phyloP scores from a whole-genome alignment of 2,888 invertebrate species.

The Xestoiulus laeticollis region DNA sequence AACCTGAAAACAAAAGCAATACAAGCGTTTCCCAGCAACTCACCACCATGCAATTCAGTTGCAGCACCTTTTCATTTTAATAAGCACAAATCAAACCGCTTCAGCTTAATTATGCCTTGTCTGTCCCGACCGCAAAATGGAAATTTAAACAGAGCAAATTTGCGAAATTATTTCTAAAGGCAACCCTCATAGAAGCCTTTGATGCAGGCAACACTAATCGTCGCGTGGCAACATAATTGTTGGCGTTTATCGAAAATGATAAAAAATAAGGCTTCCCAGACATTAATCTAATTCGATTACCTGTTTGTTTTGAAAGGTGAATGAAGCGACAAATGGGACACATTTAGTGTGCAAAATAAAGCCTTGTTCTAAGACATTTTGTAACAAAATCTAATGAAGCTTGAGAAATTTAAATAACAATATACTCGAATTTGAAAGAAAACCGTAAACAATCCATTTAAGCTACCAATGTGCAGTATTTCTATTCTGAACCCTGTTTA shows the following conservation, averaged over 20 bases:
- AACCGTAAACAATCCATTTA: too few relatives aligned
- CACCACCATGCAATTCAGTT: neutral
- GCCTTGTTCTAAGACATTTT: neutral
- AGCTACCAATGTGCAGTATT: too few relatives aligned
- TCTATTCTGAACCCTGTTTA: too few relatives aligned
- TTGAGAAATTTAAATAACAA: neutral
- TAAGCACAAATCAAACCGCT: slow-evolving; percentile 6
- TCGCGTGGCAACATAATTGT: neutral
- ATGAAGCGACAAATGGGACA: neutral
- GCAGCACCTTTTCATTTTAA: neutral
- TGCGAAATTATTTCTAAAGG: neutral
- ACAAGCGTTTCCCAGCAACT: slow-evolving; percentile 1
- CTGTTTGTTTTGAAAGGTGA: neutral
- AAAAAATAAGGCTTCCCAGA: neutral
- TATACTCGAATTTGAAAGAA: neutral
- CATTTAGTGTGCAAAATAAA: neutral
- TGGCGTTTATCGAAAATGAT: neutral
- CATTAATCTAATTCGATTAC: neutral
- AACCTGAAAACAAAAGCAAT: neutral
- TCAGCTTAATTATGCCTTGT: slow-evolving; percentile 11
- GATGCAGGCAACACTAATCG: neutral
- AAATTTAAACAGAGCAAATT: neutral
- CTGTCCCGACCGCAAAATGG: neutral
- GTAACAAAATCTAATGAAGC: neutral
- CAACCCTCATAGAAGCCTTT: neutral